Conservation (phyloP, 2,888 invertebrate species). For the Syrista parreyssii region DNA sequence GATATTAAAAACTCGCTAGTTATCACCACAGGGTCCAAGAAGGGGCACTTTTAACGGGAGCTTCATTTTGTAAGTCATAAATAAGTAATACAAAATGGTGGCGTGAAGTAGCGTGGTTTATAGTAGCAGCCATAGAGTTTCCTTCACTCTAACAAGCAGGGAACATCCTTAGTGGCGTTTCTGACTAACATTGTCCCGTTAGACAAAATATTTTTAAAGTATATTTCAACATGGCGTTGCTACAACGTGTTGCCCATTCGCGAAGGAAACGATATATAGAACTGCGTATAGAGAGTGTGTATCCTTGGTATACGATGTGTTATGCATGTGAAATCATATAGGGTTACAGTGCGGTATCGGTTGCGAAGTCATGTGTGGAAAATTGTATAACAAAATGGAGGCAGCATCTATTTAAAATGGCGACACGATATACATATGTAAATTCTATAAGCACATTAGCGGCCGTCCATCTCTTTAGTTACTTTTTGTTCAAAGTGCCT, state of each 20-base stretch:
- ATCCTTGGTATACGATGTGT: too few relatives aligned
- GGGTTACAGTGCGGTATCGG: too few relatives aligned
- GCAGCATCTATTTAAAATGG: slow-evolving; percentile 14
- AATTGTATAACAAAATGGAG: too few relatives aligned
- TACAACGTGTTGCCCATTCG: too few relatives aligned
- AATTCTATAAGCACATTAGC: too few relatives aligned
- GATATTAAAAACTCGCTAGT: slow-evolving; percentile 20
- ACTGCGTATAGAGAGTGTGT: too few relatives aligned
- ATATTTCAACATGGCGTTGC: too few relatives aligned
- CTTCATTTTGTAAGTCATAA: slow-evolving; percentile 30
- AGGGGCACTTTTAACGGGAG: slow-evolving; percentile 28
- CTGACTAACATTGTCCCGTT: neutral
- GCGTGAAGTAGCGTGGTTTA: neutral
- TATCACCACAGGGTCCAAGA: slow-evolving; percentile 39
- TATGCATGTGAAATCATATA: too few relatives aligned
- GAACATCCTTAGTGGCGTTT: too few relatives aligned
- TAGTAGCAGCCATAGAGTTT: slow-evolving; percentile 9
- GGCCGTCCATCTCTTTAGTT: slow-evolving; percentile 19
- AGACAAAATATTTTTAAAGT: slow-evolving; percentile 4
- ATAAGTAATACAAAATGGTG: slow-evolving; percentile 10
- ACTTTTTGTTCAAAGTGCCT: slow-evolving; percentile 48
- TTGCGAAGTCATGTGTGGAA: too few relatives aligned
- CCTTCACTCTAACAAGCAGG: neutral
- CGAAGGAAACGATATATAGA: too few relatives aligned
- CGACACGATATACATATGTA: too few relatives aligned